Conservation (phyloP, 2,797 vertebrate genomes). For the Ispidina picta region DNA sequence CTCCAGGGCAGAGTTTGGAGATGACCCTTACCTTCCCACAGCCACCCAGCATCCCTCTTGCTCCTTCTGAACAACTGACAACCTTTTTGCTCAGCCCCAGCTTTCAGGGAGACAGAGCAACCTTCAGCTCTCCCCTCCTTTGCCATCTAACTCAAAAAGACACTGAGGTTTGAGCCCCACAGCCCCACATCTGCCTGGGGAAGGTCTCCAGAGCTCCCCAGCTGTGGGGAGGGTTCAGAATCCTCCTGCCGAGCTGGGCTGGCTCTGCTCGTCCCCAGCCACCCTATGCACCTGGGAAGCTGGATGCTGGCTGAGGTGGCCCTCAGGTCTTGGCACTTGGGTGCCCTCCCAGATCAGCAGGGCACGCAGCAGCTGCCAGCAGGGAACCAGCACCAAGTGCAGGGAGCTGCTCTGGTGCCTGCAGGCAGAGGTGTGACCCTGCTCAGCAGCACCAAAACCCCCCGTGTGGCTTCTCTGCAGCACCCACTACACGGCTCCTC, state of each 20-base stretch:
- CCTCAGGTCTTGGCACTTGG: not conserved
- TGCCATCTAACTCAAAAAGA: fast-evolving
- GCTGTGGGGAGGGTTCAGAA: not conserved
- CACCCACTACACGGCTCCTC: not conserved
- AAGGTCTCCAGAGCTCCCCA: not conserved
- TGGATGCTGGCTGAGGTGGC: fast-evolving
- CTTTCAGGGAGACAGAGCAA: not conserved
- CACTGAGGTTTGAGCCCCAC: not conserved
- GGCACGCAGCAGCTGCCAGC: not conserved
- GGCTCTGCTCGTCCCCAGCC: not conserved
- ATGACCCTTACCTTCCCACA: not conserved
- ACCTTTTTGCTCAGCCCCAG: not conserved
- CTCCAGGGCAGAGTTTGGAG: not conserved
- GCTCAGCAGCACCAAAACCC: not conserved
- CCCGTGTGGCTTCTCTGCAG: not conserved
- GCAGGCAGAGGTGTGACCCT: not conserved
- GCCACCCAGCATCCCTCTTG: not conserved
- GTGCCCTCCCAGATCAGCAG: fast-evolving
- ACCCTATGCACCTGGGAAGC: not conserved
- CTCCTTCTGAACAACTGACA: not conserved
- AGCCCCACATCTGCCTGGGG: not conserved
- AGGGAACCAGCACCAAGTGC: not conserved
- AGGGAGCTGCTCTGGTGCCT: not conserved
- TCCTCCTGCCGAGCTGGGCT: fast-evolving
- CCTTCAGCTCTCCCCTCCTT: not conserved